Conservation (phyloP, 2,888 invertebrate species). For the Halocaridina rubra region DNA sequence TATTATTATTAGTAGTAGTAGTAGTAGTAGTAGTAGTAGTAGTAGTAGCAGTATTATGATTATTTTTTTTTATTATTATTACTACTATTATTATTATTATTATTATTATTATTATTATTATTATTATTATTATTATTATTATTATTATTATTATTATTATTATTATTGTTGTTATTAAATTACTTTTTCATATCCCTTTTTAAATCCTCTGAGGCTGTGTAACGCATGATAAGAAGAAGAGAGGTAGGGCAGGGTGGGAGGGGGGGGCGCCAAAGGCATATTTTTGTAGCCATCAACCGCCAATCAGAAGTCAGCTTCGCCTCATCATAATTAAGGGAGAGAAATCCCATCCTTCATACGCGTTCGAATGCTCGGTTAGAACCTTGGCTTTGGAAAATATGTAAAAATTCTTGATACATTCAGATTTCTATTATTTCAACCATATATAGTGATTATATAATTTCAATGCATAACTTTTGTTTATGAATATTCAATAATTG, state of each 20-base stretch:
- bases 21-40: background rate
- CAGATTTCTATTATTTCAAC: too few species aligned
- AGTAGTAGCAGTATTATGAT: background rate
- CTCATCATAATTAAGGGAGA: constrained; percentile 37
- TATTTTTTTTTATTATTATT: background rate
- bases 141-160: background rate
- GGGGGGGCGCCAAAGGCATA: background rate
- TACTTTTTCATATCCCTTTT: too few species aligned
- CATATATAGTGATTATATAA: too few species aligned
- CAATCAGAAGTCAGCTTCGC: constrained; percentile 31
- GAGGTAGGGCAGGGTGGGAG: background rate
- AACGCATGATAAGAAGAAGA: background rate
- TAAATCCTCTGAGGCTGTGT: too few species aligned
- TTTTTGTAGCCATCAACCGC: constrained; percentile 28
- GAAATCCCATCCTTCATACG: constrained; percentile 27
- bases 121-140: background rate
- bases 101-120: background rate
- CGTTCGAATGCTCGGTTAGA: background rate
- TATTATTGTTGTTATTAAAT: background rate
- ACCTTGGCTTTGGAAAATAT: background rate
- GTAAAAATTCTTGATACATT: background rate
- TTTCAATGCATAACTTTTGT: too few species aligned
- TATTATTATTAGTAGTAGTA: background rate
- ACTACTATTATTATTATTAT: background rate
- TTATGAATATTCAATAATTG: too few species aligned